Conservation (phyloP, 2,888 invertebrate species). For the Miltochrista miniata region DNA sequence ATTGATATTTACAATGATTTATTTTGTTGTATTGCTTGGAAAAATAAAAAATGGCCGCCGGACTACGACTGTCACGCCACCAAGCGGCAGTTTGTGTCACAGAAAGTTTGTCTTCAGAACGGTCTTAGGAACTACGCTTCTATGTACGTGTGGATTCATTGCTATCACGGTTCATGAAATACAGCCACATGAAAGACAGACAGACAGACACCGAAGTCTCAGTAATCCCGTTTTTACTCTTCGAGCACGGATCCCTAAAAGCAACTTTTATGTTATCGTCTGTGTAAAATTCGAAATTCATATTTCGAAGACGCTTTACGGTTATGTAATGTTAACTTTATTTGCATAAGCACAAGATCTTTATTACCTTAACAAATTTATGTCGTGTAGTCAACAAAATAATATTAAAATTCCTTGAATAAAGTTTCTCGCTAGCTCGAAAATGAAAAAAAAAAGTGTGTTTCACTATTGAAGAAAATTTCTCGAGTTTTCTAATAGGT, state of each 20-base stretch:
- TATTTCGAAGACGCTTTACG: background rate
- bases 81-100: too few species aligned
- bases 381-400: slow-evolving; percentile 10
- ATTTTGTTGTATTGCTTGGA: too few species aligned
- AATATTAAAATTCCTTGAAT: slow-evolving; percentile 26
- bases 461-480: slow-evolving; percentile 3
- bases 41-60: too few species aligned
- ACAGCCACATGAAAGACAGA: too few species aligned
- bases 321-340: slow-evolving; percentile 3
- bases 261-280: slow-evolving; percentile 3
- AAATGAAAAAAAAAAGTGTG: slow-evolving; percentile 31
- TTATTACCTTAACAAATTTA: background rate
- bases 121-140: too few species aligned
- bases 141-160: too few species aligned
- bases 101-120: too few species aligned
- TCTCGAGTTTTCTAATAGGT: background rate
- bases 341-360: background rate
- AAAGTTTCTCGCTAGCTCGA: slow-evolving; percentile 17
- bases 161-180: too few species aligned
- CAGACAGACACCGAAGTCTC: too few species aligned
- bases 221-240: too few species aligned
- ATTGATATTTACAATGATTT: too few species aligned
- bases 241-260: background rate
- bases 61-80: too few species aligned
- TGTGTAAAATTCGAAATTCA: background rate